Conservation (phyloP, 2,888 invertebrate species). For the Ormyrus nitidulus region DNA sequence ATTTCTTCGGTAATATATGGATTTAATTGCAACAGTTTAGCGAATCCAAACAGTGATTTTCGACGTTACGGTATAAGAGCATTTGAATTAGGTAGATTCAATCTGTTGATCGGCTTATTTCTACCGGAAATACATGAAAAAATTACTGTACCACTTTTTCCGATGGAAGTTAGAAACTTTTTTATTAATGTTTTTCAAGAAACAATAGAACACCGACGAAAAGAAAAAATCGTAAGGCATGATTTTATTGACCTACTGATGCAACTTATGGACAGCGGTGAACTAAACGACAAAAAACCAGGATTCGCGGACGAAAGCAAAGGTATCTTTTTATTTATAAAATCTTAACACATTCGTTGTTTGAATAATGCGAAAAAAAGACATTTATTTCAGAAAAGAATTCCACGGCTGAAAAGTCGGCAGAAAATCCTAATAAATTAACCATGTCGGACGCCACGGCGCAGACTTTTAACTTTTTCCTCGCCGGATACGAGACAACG, state of each 20-base stretch:
- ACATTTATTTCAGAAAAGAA: background rate
- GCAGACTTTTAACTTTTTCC: conserved; percentile 75
- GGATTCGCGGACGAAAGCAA: no score
- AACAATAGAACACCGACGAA: conserved; percentile 62
- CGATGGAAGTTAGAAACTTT: conserved; percentile 59
- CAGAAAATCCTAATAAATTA: conserved; percentile 34
- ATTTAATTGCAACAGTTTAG: conserved; percentile 42
- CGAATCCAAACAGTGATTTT: conserved; percentile 58
- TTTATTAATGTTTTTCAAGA: conserved; percentile 64
- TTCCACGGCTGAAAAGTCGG: background rate
- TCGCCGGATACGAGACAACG: conserved; percentile 77
- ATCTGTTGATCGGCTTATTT: conserved; percentile 33
- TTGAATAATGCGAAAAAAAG: background rate
- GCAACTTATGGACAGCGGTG: conserved; percentile 59
- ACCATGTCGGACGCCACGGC: conserved; percentile 71
- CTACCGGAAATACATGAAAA: conserved; percentile 38
- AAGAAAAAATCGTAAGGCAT: conserved; percentile 62
- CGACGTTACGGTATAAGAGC: background rate
- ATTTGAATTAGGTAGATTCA: conserved; percentile 10
- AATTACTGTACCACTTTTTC: conserved; percentile 20
- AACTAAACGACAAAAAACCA: conserved; percentile 6
- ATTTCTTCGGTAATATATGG: conserved; percentile 25
- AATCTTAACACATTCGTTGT: no score
- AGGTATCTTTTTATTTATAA: background rate
- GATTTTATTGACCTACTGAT: conserved; percentile 66